phyloP scores from a whole-genome alignment of 37 sponge, comb jelly and placozoan genomes.

The Geodia barretti region DNA sequence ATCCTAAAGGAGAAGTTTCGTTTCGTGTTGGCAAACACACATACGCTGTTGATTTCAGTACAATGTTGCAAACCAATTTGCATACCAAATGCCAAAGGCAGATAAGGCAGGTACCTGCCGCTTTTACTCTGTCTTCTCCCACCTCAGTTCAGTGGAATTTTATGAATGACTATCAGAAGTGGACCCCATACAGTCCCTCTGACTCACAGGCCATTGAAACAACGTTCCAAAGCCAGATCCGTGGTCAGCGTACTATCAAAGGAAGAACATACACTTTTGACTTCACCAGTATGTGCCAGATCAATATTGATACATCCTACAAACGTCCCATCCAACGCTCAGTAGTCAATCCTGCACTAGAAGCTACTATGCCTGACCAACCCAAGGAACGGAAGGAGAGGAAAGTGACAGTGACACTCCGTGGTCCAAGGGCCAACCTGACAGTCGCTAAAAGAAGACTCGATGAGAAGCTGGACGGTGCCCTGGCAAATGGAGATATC shows the following conservation, averaged over 20 bases:
- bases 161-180: constrained; percentile 27
- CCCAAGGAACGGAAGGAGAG: not conserved
- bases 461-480: constrained; percentile 13
- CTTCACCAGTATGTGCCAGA: constrained; percentile 55
- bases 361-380: too few relatives aligned
- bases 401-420: constrained; percentile 12
- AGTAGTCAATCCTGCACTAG: too few relatives aligned
- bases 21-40: constrained; percentile 1
- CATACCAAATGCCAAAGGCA: constrained; percentile 36
- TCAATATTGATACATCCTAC: constrained; percentile 30
- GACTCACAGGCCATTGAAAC: constrained; percentile 47
- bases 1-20: constrained; percentile 12
- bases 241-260: constrained; percentile 30
- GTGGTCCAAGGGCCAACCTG: constrained; percentile 46
- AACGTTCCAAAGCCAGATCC: constrained; percentile 28
- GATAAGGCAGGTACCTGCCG: not conserved
- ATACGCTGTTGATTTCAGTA: constrained; percentile 50
- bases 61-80: constrained; percentile 72
- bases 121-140: not conserved
- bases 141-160: constrained; percentile 49
- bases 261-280: constrained; percentile 41
- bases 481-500: not conserved
- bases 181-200: constrained; percentile 29
- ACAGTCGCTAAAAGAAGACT: constrained; percentile 11
- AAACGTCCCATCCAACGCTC: constrained; percentile 23